Conservation (phyloP, 2,113 vertebrate species). For the Motacilla tschutschensis region DNA sequence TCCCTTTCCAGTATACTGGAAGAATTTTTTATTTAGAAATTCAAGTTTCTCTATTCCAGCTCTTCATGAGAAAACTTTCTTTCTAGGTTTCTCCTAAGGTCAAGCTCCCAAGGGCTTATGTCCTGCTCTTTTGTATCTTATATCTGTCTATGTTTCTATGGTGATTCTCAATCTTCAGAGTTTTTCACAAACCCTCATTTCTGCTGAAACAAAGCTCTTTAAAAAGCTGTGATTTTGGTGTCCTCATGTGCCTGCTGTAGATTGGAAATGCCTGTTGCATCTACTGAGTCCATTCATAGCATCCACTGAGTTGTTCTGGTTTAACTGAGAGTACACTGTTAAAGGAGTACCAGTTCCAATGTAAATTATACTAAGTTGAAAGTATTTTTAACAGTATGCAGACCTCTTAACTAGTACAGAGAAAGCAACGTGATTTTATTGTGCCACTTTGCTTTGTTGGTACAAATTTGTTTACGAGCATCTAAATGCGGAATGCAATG, state of each 20-base stretch:
- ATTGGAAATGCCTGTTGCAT: background rate
- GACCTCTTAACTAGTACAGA: background rate
- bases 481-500: background rate
- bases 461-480: background rate
- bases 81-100: conserved; percentile 4
- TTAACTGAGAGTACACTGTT: background rate
- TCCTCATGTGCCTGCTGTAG: background rate
- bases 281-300: background rate
- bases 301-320: background rate
- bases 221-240: background rate
- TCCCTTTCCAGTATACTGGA: background rate
- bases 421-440: background rate
- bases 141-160: background rate
- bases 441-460: background rate
- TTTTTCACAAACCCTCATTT: background rate
- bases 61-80: background rate
- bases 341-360: background rate
- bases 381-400: background rate
- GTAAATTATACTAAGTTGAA: background rate
- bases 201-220: conserved; percentile 7
- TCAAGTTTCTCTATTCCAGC: background rate
- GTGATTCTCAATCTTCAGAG: background rate
- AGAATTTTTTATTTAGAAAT: conserved; percentile 31
- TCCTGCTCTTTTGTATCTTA: conserved; percentile 1
- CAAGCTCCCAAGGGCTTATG: conserved; percentile 1